Conservation (phyloP, 2,797 vertebrate genomes). For the Thunnus albacares region DNA sequence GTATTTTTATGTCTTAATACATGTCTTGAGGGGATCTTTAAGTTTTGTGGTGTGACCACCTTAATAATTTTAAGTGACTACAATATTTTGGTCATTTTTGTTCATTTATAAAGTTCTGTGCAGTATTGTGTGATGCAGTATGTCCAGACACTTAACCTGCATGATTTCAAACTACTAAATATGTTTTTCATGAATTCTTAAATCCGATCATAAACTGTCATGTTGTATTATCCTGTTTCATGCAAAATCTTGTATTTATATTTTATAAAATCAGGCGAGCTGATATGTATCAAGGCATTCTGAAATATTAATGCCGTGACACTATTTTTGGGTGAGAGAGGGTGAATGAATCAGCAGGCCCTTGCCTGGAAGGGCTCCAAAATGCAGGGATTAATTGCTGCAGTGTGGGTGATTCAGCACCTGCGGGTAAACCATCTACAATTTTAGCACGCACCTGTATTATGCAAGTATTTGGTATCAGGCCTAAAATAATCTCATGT, state of each 20-base stretch:
- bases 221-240: not conserved
- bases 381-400: slow-evolving; percentile 68
- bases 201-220: not conserved
- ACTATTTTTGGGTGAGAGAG: slow-evolving; percentile 35
- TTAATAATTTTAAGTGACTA: too few species aligned
- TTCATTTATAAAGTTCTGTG: too few species aligned
- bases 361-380: slow-evolving; percentile 48
- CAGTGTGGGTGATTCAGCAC: slow-evolving; percentile 65
- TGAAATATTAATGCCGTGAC: slow-evolving; percentile 46
- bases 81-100: too few species aligned
- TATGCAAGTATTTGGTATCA: slow-evolving; percentile 29
- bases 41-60: too few species aligned
- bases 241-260: not conserved
- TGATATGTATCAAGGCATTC: slow-evolving; percentile 25
- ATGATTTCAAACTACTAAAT: not conserved
- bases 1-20: too few species aligned
- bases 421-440: slow-evolving; percentile 57
- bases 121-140: not conserved
- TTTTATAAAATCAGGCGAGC: not conserved
- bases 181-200: not conserved
- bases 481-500: slow-evolving; percentile 32
- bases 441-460: slow-evolving; percentile 64
- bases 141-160: not conserved
- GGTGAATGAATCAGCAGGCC: slow-evolving; percentile 56
- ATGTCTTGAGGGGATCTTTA: too few species aligned